A percentile compares a stretch with the other conserved stretches of the same genome.
These are phyloP conservation scores for Todiramphus saurophagus DNA, from an alignment of 2,113 vertebrate species.

Conservation along the genomic window DNA sequence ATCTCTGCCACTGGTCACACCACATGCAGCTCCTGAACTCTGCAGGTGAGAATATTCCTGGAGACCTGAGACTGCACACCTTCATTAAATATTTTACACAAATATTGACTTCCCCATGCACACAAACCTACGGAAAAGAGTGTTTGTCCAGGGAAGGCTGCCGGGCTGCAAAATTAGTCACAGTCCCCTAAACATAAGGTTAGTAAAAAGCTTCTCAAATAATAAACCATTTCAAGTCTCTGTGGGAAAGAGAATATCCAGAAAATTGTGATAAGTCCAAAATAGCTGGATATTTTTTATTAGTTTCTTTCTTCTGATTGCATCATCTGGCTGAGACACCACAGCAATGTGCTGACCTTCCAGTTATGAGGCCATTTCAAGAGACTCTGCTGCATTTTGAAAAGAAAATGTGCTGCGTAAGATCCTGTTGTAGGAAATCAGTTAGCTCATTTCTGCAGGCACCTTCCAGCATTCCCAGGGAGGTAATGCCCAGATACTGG, in stretches of 20 bases:
- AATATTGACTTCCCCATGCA: constrained; percentile 64
- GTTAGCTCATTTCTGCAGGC: not conserved
- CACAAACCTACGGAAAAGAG: not conserved
- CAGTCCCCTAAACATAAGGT: not conserved
- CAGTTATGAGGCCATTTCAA: not conserved
- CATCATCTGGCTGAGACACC: not conserved
- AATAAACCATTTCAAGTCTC: constrained; percentile 9
- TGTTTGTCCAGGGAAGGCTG: constrained; percentile 50
- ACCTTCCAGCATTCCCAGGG: not conserved
- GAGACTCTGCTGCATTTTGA: not conserved
- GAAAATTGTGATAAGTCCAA: not conserved
- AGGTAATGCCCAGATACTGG: not conserved
- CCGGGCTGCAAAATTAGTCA: not conserved
- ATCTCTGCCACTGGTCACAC: not conserved
- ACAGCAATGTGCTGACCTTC: not conserved
- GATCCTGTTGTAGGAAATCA: not conserved
- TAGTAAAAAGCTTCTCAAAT: constrained; percentile 38
- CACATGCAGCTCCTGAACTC: not conserved
- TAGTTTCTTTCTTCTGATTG: not conserved
- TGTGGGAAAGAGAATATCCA: constrained; percentile 15
- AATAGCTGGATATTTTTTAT: constrained; percentile 7
- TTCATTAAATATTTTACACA: constrained; percentile 69
- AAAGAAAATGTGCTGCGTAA: not conserved
- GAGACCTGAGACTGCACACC: constrained; percentile 41
- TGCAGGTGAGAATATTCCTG: constrained; percentile 44